Evolutionary conservation across 1,140 invertebrate species (phyloP).

Genomic region (Pararge aegeria): DNA sequence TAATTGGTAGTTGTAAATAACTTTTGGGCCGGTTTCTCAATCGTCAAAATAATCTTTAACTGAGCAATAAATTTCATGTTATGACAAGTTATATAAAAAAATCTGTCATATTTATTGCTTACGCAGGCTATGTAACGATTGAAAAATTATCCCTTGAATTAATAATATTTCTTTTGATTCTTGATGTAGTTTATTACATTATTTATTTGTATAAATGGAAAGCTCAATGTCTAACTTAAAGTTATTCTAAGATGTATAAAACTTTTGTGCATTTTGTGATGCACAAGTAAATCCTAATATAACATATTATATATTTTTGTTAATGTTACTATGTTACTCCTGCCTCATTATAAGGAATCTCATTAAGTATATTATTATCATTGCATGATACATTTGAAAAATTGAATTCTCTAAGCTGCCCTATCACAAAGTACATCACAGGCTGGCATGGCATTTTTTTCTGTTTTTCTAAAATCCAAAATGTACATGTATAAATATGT

Average conservation of each 20-base stretch:
- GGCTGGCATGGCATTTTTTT: slow-evolving; percentile 32
- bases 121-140: no score
- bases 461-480: not conserved
- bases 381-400: slow-evolving; percentile 31
- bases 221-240: slow-evolving; percentile 77
- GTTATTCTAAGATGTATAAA: slow-evolving; percentile 60
- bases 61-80: no score
- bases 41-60: no score
- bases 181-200: slow-evolving; percentile 59
- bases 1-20: slow-evolving; percentile 38
- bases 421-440: slow-evolving; percentile 57
- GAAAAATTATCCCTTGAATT: no score
- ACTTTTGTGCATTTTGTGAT: slow-evolving; percentile 57
- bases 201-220: slow-evolving; percentile 78
- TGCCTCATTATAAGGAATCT: slow-evolving; percentile 72
- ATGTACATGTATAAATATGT: no score
- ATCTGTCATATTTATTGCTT: no score
- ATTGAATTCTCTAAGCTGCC: slow-evolving; percentile 34
- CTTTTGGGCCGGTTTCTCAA: no score
- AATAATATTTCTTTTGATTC: slow-evolving; percentile 34
- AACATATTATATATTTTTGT: slow-evolving; percentile 57
- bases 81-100: no score
- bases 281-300: slow-evolving; percentile 63
- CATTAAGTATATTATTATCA: slow-evolving; percentile 50
- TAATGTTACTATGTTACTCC: slow-evolving; percentile 66